Conservation (phyloP, 2,888 invertebrate species). For the Chesias legatella region DNA sequence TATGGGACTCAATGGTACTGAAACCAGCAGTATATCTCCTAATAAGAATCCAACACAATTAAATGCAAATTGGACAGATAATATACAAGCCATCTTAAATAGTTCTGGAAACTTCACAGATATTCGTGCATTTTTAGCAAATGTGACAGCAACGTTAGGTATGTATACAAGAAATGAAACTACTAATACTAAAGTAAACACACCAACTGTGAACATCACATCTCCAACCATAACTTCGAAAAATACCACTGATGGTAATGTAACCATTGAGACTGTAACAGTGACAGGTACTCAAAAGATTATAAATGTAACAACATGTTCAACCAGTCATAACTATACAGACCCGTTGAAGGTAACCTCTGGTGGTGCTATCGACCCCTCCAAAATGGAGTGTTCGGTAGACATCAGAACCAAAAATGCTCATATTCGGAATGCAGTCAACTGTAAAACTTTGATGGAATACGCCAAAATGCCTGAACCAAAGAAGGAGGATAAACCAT, state of each 20-base stretch:
- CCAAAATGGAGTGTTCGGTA: constrained; percentile 54
- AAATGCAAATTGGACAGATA: too few relatives aligned
- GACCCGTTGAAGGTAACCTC: constrained; percentile 60
- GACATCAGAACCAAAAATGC: constrained; percentile 52
- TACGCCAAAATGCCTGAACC: constrained; percentile 62
- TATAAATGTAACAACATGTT: constrained; percentile 44
- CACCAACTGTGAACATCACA: too few relatives aligned
- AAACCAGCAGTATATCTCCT: constrained; percentile 3
- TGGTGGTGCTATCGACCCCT: constrained; percentile 40
- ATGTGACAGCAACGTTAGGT: too few relatives aligned
- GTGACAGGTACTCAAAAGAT: constrained; percentile 29
- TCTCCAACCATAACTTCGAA: too few relatives aligned
- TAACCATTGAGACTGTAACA: constrained; percentile 6
- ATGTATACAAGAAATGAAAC: too few relatives aligned
- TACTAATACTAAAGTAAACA: too few relatives aligned
- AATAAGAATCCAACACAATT: background rate
- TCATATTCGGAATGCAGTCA: constrained; percentile 46
- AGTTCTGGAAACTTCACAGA: too few relatives aligned
- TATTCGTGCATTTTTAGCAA: too few relatives aligned
- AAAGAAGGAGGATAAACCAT: constrained; percentile 33
- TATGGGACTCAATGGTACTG: background rate
- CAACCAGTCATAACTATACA: constrained; percentile 32
- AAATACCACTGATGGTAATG: constrained; percentile 11
- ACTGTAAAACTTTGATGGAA: constrained; percentile 52
- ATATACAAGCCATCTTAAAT: too few relatives aligned